Evolutionary conservation across 2,113 vertebrate genomes (phyloP).

Genomic region (Pterocles orientalis): DNA sequence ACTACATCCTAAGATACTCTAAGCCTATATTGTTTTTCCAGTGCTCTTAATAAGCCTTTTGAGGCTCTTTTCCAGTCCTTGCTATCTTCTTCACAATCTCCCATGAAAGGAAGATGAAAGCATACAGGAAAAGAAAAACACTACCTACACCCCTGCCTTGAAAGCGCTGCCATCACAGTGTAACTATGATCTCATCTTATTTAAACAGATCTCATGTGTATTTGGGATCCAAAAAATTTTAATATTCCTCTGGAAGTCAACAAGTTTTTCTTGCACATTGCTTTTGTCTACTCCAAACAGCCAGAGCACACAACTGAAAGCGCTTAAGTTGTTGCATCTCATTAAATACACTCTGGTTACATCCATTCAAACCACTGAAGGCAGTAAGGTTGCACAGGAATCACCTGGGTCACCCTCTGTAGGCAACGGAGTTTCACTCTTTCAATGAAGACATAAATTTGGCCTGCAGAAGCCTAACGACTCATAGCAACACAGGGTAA

Average conservation of each 20-base stretch:
- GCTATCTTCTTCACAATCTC: background rate
- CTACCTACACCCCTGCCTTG: background rate
- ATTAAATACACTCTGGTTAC: background rate
- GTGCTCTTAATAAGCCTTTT: background rate
- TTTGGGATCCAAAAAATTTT: background rate
- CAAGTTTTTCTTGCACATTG: background rate
- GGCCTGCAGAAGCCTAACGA: background rate
- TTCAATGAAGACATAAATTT: background rate
- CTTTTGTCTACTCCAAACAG: background rate
- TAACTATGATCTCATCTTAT: background rate
- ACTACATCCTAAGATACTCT: background rate
- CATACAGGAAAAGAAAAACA: background rate
- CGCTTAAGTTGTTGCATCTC: background rate
- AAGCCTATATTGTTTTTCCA: background rate
- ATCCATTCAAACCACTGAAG: background rate
- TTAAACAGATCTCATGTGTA: background rate
- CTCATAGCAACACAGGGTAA: background rate
- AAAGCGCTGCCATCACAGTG: background rate
- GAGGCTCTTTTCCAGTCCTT: background rate
- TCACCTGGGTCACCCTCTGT: background rate
- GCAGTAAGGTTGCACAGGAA: background rate
- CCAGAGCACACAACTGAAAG: background rate
- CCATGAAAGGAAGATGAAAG: background rate
- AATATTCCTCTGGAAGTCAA: background rate
- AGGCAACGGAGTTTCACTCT: background rate